Conservation (phyloP, 2,888 invertebrate species). For the Heliconius charithonia region DNA sequence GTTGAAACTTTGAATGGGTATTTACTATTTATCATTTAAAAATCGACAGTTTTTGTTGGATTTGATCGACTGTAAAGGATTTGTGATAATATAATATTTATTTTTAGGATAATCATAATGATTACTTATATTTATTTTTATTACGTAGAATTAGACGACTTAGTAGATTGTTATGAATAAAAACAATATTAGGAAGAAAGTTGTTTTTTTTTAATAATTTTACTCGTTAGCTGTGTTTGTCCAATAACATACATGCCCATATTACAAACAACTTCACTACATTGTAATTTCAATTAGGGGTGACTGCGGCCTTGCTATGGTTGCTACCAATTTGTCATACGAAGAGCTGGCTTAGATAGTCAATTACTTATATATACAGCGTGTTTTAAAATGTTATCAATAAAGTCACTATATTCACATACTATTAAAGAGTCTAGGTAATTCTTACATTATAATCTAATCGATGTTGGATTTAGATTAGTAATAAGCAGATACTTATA, state of each 20-base stretch:
- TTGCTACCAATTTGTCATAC: constrained; percentile 66
- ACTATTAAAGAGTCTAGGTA: too few species aligned
- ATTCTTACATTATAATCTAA: too few species aligned
- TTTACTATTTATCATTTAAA: constrained; percentile 5
- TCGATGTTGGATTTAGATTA: too few species aligned
- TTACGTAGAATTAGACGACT: constrained; percentile 35
- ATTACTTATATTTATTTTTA: constrained; percentile 42
- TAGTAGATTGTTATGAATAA: constrained; percentile 32
- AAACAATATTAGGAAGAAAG: constrained; percentile 24
- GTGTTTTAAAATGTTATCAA: constrained; percentile 45
- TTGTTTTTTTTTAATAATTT: constrained; percentile 29
- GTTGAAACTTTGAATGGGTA: constrained; percentile 6
- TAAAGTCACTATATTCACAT: too few species aligned
- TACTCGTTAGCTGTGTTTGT: constrained; percentile 14
- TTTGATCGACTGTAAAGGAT: constrained; percentile 42
- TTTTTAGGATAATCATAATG: constrained; percentile 34
- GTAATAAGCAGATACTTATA: too few species aligned
- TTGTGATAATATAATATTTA: constrained; percentile 47
- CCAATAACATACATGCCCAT: constrained; percentile 21
- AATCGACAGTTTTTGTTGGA: constrained; percentile 10
- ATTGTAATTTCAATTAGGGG: constrained; percentile 78
- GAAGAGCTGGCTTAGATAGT: constrained; percentile 67
- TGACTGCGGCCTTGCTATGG: constrained; percentile 63
- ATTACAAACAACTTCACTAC: constrained; percentile 30
- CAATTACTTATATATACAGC: constrained; percentile 69